Evolutionary conservation across 2,797 vertebrate genomes (phyloP).

Genomic region (Naso thynnoides): DNA sequence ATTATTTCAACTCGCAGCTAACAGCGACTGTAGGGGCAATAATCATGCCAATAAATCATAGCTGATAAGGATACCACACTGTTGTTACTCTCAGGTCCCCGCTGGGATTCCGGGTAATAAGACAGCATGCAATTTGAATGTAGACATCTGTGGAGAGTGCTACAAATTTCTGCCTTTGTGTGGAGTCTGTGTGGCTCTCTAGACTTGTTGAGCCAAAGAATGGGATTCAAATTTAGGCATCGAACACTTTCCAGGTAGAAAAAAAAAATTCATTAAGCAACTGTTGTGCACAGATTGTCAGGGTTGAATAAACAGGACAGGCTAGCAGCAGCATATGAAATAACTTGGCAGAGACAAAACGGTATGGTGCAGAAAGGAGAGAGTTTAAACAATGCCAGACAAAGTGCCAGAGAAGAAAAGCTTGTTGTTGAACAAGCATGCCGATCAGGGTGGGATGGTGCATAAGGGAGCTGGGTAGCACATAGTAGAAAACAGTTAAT

Average conservation of each 20-base stretch:
- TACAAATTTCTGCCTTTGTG: constrained; percentile 43
- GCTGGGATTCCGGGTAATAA: constrained; percentile 67
- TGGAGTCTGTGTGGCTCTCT: constrained; percentile 38
- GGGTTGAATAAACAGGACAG: constrained; percentile 73
- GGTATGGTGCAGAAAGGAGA: constrained; percentile 47
- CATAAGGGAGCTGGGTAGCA: constrained; percentile 17
- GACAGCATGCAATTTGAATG: constrained; percentile 65
- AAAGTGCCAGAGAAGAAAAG: constrained; percentile 60
- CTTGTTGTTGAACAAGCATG: constrained; percentile 53
- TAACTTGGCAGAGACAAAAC: constrained; percentile 65
- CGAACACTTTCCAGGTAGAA: constrained; percentile 62
- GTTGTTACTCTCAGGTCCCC: constrained; percentile 72
- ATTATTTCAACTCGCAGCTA: constrained; percentile 75
- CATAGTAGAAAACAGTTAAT: constrained; percentile 34
- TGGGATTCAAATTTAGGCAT: constrained; percentile 53
- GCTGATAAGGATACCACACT: constrained; percentile 75
- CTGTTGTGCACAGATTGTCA: constrained; percentile 74
- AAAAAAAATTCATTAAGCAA: constrained; percentile 69
- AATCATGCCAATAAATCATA: constrained; percentile 85
- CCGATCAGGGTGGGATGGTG: constrained; percentile 42
- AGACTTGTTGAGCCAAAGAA: constrained; percentile 43
- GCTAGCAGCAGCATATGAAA: constrained; percentile 68
- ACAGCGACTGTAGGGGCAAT: constrained; percentile 65
- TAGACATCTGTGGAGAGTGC: constrained; percentile 44
- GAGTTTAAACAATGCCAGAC: constrained; percentile 65